phyloP scores from a whole-genome alignment of 2,888 invertebrate species.

The Latheticus oryzae region DNA sequence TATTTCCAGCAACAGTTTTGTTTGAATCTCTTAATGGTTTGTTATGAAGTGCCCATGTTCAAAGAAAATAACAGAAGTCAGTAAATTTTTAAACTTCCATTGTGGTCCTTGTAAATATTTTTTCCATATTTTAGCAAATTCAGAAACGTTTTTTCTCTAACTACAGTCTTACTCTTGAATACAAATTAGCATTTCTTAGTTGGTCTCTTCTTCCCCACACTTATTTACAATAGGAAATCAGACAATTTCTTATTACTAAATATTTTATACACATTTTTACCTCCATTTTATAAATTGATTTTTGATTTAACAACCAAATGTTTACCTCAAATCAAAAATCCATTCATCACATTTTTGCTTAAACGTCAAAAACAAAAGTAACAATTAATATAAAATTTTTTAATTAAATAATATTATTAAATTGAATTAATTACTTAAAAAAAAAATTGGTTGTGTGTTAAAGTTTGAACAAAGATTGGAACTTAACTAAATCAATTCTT shows the following conservation, averaged over 20 bases:
- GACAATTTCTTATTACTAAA: conserved; percentile 54
- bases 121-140: too few species aligned
- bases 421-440: conserved; percentile 2
- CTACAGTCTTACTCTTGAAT: too few species aligned
- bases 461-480: conserved; percentile 1
- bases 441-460: conserved; percentile 1
- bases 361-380: conserved; percentile 13
- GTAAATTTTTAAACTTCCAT: too few species aligned
- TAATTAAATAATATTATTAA: too few species aligned
- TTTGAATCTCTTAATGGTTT: too few species aligned
- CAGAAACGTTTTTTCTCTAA: too few species aligned
- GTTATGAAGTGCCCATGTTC: too few species aligned
- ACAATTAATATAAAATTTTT: conserved; percentile 3
- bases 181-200: too few species aligned
- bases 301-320: conserved; percentile 30
- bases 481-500: conserved; percentile 29
- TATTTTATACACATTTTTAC: conserved; percentile 29
- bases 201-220: conserved; percentile 6
- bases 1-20: too few species aligned
- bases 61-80: too few species aligned
- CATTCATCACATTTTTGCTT: conserved; percentile 16
- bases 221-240: conserved; percentile 52
- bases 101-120: too few species aligned
- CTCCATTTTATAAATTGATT: conserved; percentile 38
- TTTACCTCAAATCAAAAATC: conserved; percentile 36